Conservation (phyloP, 2,888 invertebrate species). For the Erannis defoliaria region DNA sequence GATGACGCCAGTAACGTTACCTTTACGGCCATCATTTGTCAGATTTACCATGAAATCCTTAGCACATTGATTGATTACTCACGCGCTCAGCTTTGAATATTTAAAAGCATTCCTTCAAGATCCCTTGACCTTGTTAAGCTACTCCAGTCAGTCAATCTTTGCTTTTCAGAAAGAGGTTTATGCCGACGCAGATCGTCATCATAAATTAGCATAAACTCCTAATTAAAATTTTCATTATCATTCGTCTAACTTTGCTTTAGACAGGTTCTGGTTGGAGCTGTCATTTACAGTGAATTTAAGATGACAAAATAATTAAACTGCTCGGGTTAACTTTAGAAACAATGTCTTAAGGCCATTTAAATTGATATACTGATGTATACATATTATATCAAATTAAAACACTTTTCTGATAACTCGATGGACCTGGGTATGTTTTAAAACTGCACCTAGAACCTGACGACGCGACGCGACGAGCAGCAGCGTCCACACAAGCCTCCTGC, state of each 20-base stretch:
- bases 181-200: conserved; percentile 42
- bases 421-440: too few relatives aligned
- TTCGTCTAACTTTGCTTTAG: conserved; percentile 43
- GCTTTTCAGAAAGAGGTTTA: conserved; percentile 54
- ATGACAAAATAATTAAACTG: conserved; percentile 42
- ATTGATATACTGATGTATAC: background rate
- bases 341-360: background rate
- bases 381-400: too few relatives aligned
- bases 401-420: too few relatives aligned
- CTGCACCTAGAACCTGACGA: too few relatives aligned
- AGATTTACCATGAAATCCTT: conserved; percentile 27
- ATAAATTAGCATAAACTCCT: conserved; percentile 66
- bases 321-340: conserved; percentile 7
- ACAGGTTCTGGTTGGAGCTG: conserved; percentile 39
- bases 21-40: conserved; percentile 35
- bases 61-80: conserved; percentile 30
- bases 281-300: conserved; percentile 46
- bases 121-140: conserved; percentile 44
- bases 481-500: too few relatives aligned
- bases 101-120: conserved; percentile 39
- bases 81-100: conserved; percentile 29
- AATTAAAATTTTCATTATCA: conserved; percentile 64
- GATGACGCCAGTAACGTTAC: conserved; percentile 37
- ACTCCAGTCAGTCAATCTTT: conserved; percentile 60
- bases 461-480: too few relatives aligned